phyloP scores from a whole-genome alignment of 2,888 invertebrate species.

The Stenodema calcarata region DNA sequence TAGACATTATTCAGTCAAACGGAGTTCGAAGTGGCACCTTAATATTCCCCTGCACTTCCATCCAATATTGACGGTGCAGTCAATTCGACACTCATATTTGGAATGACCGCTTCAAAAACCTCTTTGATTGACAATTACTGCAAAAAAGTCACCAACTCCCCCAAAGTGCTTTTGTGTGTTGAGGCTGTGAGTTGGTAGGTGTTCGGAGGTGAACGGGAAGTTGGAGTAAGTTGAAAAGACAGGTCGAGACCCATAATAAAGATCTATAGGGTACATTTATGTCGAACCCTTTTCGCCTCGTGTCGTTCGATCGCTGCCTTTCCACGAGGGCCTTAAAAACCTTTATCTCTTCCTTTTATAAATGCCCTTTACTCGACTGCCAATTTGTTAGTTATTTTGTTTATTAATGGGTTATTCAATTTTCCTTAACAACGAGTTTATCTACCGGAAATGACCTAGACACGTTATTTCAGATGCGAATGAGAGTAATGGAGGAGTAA shows the following conservation, averaged over 20 bases:
- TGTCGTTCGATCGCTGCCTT: slow-evolving; percentile 17
- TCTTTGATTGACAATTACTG: neutral
- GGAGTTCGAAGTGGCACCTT: too few relatives aligned
- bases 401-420: neutral
- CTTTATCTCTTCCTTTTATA: neutral
- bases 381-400: neutral
- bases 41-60: too few relatives aligned
- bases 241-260: slow-evolving; percentile 40
- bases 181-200: neutral
- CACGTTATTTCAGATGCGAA: too few relatives aligned
- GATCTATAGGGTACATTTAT: slow-evolving; percentile 33
- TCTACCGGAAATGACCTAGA: too few relatives aligned
- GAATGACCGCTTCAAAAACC: too few relatives aligned
- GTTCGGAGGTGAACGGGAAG: slow-evolving; percentile 16
- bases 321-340: neutral
- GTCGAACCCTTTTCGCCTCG: slow-evolving; percentile 36
- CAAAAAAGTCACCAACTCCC: neutral
- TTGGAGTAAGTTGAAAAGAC: slow-evolving; percentile 34
- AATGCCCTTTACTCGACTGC: neutral
- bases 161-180: slow-evolving; percentile 31
- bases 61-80: too few relatives aligned
- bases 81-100: too few relatives aligned
- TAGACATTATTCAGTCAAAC: too few relatives aligned
- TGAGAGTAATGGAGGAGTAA: too few relatives aligned
- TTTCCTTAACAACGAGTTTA: too few relatives aligned